Evolutionary conservation across 2,113 vertebrate species (phyloP).

Genomic region (Semnornis frantzii): DNA sequence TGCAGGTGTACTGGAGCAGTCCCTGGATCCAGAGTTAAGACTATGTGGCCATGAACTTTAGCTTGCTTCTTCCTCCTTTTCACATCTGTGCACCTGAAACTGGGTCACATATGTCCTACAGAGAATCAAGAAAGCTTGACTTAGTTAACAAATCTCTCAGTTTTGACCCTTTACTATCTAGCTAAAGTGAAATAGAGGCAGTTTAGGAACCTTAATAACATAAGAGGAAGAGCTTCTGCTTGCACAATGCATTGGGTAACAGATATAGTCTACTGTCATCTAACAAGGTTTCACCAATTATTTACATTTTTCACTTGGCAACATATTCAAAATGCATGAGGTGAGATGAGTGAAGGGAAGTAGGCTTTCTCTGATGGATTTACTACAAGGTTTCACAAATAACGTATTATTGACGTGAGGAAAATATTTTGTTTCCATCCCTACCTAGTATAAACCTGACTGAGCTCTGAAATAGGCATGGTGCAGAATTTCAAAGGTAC

Average conservation of each 20-base stretch:
- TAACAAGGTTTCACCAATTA: background rate
- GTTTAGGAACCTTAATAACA: background rate
- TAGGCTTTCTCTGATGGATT: background rate
- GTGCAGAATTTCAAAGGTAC: background rate
- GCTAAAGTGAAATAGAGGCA: background rate
- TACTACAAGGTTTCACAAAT: background rate
- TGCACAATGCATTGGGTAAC: background rate
- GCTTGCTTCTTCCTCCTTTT: background rate
- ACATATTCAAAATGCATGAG: background rate
- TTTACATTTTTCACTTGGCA: background rate
- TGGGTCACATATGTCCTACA: background rate
- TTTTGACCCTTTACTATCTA: background rate
- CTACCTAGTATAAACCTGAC: background rate
- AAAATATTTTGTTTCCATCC: background rate
- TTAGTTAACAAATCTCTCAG: background rate
- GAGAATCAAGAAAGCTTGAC: background rate
- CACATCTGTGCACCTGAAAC: background rate
- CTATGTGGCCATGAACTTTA: background rate
- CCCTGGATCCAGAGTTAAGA: background rate
- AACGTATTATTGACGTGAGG: background rate
- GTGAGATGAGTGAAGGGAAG: background rate
- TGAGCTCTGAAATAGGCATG: background rate
- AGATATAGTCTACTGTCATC: background rate
- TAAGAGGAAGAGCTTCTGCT: background rate
- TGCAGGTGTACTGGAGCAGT: background rate